Percentiles rank a stretch among this genome's conserved stretches.
phyloP scores from a whole-genome alignment of 2,888 invertebrate genomes.

The Quadriops clusia region DNA sequence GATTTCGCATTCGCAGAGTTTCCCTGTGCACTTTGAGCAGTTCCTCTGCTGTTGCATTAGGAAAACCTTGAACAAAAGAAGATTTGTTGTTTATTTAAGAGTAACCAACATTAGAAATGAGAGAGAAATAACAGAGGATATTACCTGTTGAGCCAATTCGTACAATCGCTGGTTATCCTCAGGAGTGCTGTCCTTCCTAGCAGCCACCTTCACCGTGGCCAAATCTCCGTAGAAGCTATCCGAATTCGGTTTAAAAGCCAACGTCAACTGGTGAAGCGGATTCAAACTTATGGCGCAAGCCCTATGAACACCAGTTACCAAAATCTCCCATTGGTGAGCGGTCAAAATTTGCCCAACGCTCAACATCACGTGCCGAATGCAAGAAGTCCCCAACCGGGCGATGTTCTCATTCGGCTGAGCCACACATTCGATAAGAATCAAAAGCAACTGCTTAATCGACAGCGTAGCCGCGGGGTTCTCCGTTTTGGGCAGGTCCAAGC shows the following conservation, averaged over 20 bases:
- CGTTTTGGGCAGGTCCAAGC: constrained; percentile 18
- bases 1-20: constrained; percentile 35
- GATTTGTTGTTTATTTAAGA: too few species aligned
- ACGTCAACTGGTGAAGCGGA: constrained; percentile 75
- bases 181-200: constrained; percentile 72
- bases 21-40: constrained; percentile 31
- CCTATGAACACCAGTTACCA: constrained; percentile 68
- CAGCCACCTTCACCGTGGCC: constrained; percentile 88
- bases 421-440: constrained; percentile 82
- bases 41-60: constrained; percentile 41
- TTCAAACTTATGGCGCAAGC: constrained; percentile 80
- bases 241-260: constrained; percentile 82
- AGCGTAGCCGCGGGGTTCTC: constrained; percentile 54
- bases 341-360: constrained; percentile 74
- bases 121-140: too few species aligned
- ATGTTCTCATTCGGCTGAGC: constrained; percentile 83
- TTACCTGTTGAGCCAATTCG: constrained; percentile 85
- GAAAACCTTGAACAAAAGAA: too few species aligned
- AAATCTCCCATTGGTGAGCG: constrained; percentile 76
- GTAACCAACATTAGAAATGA: too few species aligned
- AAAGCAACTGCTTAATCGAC: constrained; percentile 72
- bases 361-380: constrained; percentile 73
- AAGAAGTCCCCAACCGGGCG: constrained; percentile 84
- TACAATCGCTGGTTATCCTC: constrained; percentile 76
- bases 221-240: constrained; percentile 90